Evolutionary conservation across 35 echinoderm and acorn worm genomes (phyloP), one percentile per base, ranked within the genome.

Genomic region (Apostichopus japonicus): DNA sequence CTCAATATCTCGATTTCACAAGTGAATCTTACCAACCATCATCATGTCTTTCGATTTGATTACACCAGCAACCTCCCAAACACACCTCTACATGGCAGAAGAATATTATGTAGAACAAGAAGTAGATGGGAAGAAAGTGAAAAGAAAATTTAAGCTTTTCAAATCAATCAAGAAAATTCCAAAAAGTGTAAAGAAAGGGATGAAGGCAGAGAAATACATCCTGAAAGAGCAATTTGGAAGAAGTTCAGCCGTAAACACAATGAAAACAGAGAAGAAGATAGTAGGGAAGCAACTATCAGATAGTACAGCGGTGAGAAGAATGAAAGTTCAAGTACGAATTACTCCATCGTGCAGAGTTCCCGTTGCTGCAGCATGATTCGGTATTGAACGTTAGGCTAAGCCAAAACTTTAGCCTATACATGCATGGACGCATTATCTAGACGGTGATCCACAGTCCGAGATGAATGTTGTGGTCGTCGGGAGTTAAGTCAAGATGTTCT

Each of bases 261-360:
- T 84, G 6, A 55, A 84, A 55, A 23, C n/a, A 4, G 54, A 84
- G 23, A 84, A 56, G 56, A 24, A 83, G 24, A 14, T 56, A 52
- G 54, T 83, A 44, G 54, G 54, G 24, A 44, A 83, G 54, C 79
- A 83, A 83, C 79, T 83, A 10, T 55, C 79, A 54, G 79, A 83
- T 11, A 83, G 51, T 54, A 53, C 27, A 54, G 55, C 81, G 6
- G 53, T 57, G 2, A 58, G 54, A 57, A 84, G 81, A 19, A 83
- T 83, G 16, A 54, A 83, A 14, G 24, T 53, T 25, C 10, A 53
- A 53, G 52, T 44, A 25, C 78, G 78, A 24, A 80, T 80, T 13
- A 24, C 52, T 67, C 63, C 63, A 67, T 8, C 63, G 11, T 67
- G 63, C 63, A 8, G 63, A 10, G 63, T 67, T 67, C 63, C 63